Evolutionary conservation across 2,888 invertebrate genomes (phyloP).

Genomic region (Empis stercorea): DNA sequence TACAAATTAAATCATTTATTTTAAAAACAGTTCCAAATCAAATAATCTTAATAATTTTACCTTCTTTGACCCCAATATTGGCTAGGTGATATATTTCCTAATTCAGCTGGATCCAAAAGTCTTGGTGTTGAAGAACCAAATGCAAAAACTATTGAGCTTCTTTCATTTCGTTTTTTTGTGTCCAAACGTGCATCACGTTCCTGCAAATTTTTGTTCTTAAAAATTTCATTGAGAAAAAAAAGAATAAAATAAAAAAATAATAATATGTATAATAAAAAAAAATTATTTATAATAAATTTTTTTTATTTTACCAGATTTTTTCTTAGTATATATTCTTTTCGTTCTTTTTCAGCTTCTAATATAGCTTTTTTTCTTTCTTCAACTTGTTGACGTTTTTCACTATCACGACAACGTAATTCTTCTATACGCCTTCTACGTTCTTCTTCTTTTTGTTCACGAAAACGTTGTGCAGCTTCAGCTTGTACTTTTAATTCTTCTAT

Average conservation of each 20-base stretch:
- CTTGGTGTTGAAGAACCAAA: slow-evolving; percentile 87
- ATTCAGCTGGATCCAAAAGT: slow-evolving; percentile 69
- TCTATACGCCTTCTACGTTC: slow-evolving; percentile 71
- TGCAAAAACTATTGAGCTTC: slow-evolving; percentile 65
- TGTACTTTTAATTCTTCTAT: slow-evolving; percentile 81
- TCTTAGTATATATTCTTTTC: slow-evolving; percentile 72
- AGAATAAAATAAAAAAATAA: no score
- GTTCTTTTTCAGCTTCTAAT: slow-evolving; percentile 76
- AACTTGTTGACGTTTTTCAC: slow-evolving; percentile 55
- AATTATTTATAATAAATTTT: not conserved
- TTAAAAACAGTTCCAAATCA: not conserved
- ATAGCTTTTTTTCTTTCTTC: slow-evolving; percentile 83
- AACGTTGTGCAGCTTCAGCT: slow-evolving; percentile 77
- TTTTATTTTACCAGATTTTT: slow-evolving; percentile 48
- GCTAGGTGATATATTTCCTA: slow-evolving; percentile 40
- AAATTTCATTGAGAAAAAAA: not conserved
- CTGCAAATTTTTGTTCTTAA: slow-evolving; percentile 17
- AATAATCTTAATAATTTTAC: slow-evolving; percentile 28
- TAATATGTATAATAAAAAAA: no score
- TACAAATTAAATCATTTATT: slow-evolving; percentile 26
- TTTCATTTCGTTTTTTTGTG: slow-evolving; percentile 63
- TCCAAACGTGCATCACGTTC: slow-evolving; percentile 73
- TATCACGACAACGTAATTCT: slow-evolving; percentile 66
- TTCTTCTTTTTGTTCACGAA: slow-evolving; percentile 78
- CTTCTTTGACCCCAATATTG: slow-evolving; percentile 73